Base-by-base conservation (phyloP, 92 coral and sea anemone species). In the Paramuricea clavata region DNA sequence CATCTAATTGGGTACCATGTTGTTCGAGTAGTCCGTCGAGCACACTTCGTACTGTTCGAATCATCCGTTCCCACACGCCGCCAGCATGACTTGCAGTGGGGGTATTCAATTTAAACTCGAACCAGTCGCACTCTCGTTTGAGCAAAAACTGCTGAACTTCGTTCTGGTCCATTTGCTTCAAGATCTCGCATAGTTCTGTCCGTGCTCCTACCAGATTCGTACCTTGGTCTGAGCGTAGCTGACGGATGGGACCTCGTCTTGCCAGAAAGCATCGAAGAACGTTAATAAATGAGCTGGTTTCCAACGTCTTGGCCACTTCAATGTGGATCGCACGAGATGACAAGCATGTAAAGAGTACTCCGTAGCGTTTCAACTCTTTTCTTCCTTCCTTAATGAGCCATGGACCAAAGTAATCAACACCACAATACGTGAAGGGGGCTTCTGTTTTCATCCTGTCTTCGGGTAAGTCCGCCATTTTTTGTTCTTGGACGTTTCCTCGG, bases 401-500 rank as follows among this genome's bases (percentile, higher is more conserved):
- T 6, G 68, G 68, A 7, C 68, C 68, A 26, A 59, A 59, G n/a
- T n/a, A n/a, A n/a, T n/a, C n/a, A n/a, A n/a, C n/a, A n/a, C n/a
- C n/a, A n/a, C n/a, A n/a, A n/a, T n/a, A n/a, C n/a, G n/a, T n/a
- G n/a, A n/a, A n/a, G n/a, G n/a, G n/a, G n/a, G n/a, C n/a, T n/a
- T n/a, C n/a, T n/a, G n/a, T n/a, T n/a, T n/a, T n/a, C n/a, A n/a
- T n/a, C n/a, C n/a, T n/a, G n/a, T n/a, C n/a, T n/a, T n/a, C n/a
- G n/a, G n/a, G n/a, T n/a, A n/a, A n/a, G n/a, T n/a, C n/a, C n/a
- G n/a, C n/a, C n/a, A 59, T 59, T 5, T 3, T 79, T 73, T 86
- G 86, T 28, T 28, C 69, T 6, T 49, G 59, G 15, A 72, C 84
- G 41, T 72, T 43, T 17, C 85, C 89, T 21, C 89, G 50, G 61